phyloP scores from a whole-genome alignment of 2,888 invertebrate genomes.

The Nomada ruficornis region DNA sequence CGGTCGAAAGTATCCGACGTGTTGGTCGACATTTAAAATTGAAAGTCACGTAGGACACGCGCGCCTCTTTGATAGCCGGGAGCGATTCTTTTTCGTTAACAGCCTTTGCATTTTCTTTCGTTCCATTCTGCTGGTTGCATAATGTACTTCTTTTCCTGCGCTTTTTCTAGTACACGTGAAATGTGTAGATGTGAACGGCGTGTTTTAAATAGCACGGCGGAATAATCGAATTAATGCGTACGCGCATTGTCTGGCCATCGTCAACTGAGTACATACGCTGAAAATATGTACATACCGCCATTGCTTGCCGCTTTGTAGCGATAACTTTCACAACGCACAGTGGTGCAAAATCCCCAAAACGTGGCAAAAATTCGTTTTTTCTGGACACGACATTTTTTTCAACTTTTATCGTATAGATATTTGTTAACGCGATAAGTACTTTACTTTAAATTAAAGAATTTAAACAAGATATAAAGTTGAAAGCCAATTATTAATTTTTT shows the following conservation, averaged over 20 bases:
- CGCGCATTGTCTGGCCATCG: neutral
- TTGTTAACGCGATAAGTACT: too few relatives aligned
- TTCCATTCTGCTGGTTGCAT: constrained; percentile 12
- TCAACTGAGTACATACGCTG: neutral
- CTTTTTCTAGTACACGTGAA: neutral
- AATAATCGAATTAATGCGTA: constrained; percentile 1
- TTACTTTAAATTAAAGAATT: too few relatives aligned
- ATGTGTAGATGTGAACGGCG: too few relatives aligned
- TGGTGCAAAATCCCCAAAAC: too few relatives aligned
- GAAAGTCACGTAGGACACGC: constrained; percentile 49
- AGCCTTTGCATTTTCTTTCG: constrained; percentile 15
- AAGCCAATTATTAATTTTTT: too few relatives aligned
- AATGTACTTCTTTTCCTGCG: constrained; percentile 22
- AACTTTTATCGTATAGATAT: too few relatives aligned
- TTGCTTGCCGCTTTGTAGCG: constrained; percentile 28
- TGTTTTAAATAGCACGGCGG: neutral
- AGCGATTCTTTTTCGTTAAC: constrained; percentile 36
- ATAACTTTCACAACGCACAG: constrained; percentile 48
- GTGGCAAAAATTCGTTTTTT: too few relatives aligned
- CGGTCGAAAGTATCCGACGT: constrained; percentile 20
- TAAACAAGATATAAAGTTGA: too few relatives aligned
- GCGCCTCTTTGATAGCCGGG: constrained; percentile 12
- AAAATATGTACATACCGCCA: neutral
- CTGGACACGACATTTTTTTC: too few relatives aligned
- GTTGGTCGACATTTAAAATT: constrained; percentile 36